Evolutionary conservation across 2,888 invertebrate genomes (phyloP).

Genomic region (Myathropa florea): DNA sequence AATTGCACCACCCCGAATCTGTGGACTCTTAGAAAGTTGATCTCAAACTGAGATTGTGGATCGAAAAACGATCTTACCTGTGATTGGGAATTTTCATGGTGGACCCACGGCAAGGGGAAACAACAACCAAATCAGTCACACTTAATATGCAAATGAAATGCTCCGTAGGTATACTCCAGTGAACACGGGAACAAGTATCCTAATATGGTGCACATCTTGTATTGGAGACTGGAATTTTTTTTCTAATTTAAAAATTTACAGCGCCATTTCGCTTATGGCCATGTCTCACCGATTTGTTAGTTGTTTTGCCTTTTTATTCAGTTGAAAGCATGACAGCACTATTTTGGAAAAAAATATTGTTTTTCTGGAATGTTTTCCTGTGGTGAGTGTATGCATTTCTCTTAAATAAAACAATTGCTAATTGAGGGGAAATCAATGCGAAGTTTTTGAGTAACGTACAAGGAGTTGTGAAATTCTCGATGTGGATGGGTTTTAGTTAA

Average conservation of each 20-base stretch:
- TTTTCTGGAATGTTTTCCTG: neutral
- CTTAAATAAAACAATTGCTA: neutral
- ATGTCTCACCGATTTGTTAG: conserved; percentile 8
- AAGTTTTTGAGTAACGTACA: neutral
- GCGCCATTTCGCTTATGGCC: conserved; percentile 27
- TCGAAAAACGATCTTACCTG: neutral
- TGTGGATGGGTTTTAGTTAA: neutral
- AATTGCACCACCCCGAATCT: conserved; percentile 36
- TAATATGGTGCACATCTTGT: conserved; percentile 50
- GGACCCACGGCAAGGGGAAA: conserved; percentile 14
- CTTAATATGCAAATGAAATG: conserved; percentile 54
- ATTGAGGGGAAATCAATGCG: neutral
- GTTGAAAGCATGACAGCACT: neutral
- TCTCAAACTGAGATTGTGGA: conserved; percentile 60
- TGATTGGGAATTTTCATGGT: conserved; percentile 32
- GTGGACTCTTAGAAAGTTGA: conserved; percentile 64
- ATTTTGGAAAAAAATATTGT: neutral
- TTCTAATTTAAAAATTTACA: conserved; percentile 10
- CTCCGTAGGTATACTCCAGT: conserved; percentile 17
- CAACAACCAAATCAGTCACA: conserved; percentile 16
- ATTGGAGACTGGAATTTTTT: conserved; percentile 26
- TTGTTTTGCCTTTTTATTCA: conserved; percentile 44
- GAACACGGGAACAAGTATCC: conserved; percentile 52
- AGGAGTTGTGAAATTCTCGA: neutral
- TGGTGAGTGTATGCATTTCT: neutral